These are phyloP conservation scores for Trogon melanurus DNA, from an alignment of 2,113 vertebrate genomes.

Conservation along the genomic window DNA sequence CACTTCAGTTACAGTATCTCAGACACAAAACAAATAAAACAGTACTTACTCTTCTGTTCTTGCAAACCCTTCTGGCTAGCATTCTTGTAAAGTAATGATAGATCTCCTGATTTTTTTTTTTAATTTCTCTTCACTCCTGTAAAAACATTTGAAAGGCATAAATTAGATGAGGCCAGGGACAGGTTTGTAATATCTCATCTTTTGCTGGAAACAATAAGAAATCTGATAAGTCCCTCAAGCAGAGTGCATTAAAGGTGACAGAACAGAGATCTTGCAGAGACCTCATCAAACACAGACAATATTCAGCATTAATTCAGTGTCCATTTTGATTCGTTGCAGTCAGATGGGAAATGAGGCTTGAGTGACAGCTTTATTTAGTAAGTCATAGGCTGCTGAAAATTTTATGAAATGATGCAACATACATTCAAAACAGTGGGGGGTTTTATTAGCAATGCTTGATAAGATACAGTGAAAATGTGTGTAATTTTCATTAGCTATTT, in stretches of 20 bases:
- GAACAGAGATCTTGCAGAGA: slow-evolving; percentile 71
- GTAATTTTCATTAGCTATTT: slow-evolving; percentile 72
- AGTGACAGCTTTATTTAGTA: slow-evolving; percentile 80
- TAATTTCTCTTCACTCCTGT: slow-evolving; percentile 33
- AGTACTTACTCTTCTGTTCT: slow-evolving; percentile 44
- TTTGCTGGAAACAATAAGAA: slow-evolving; percentile 76
- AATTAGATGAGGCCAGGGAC: slow-evolving; percentile 77
- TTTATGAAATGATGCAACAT: slow-evolving; percentile 71
- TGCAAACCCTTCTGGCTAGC: neutral
- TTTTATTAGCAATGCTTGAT: slow-evolving; percentile 69
- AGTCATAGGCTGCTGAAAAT: slow-evolving; percentile 68
- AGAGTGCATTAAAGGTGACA: slow-evolving; percentile 74
- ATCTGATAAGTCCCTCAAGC: slow-evolving; percentile 75
- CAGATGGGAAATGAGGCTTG: slow-evolving; percentile 68
- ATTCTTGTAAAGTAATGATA: neutral
- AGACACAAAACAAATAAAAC: slow-evolving; percentile 39
- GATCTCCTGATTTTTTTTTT: neutral
- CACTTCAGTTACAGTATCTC: neutral
- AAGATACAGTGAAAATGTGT: slow-evolving; percentile 51
- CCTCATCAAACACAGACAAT: slow-evolving; percentile 73
- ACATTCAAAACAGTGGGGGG: slow-evolving; percentile 43
- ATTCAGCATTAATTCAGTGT: slow-evolving; percentile 73
- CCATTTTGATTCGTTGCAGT: slow-evolving; percentile 57
- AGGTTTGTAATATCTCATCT: slow-evolving; percentile 78
- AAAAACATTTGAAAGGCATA: slow-evolving; percentile 70